Evolutionary conservation across 2,888 invertebrate species (phyloP).

Genomic region (Sphaeridia pumilis): DNA sequence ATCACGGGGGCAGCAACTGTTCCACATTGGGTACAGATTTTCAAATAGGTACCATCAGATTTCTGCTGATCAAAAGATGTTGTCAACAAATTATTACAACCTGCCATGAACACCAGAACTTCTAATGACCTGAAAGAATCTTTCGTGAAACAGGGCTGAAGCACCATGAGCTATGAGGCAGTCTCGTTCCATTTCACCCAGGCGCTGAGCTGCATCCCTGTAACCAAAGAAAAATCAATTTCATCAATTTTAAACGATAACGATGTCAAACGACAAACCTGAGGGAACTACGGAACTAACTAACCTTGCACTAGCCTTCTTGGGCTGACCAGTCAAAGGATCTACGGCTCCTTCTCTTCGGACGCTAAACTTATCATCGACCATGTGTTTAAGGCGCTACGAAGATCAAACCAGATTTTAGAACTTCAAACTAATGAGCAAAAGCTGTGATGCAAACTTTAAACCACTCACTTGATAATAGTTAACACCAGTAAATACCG

Average conservation of each 20-base stretch:
- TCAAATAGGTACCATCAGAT: no score
- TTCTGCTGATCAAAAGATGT: no score
- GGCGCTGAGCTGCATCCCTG: conserved; percentile 51
- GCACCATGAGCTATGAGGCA: conserved; percentile 52
- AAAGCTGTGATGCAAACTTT: no score
- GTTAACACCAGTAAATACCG: conserved; percentile 42
- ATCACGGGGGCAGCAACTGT: no score
- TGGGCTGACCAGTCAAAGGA: conserved; percentile 50
- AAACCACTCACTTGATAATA: conserved; percentile 48
- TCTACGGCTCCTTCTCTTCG: conserved; percentile 46
- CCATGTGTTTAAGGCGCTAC: conserved; percentile 52
- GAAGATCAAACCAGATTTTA: no score
- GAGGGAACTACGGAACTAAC: conserved; percentile 17
- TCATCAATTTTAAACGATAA: neutral
- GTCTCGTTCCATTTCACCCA: conserved; percentile 54
- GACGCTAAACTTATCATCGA: conserved; percentile 53
- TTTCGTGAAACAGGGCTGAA: conserved; percentile 48
- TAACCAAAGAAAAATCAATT: no score
- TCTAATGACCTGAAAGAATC: conserved; percentile 44
- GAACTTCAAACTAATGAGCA: no score
- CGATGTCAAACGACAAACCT: no score
- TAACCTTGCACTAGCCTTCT: conserved; percentile 51
- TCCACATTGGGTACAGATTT: no score
- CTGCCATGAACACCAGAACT: no score
- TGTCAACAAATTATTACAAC: no score